Base-by-base conservation (phyloP, 2,797 vertebrate species). In the Chelidonichthys spinosus region DNA sequence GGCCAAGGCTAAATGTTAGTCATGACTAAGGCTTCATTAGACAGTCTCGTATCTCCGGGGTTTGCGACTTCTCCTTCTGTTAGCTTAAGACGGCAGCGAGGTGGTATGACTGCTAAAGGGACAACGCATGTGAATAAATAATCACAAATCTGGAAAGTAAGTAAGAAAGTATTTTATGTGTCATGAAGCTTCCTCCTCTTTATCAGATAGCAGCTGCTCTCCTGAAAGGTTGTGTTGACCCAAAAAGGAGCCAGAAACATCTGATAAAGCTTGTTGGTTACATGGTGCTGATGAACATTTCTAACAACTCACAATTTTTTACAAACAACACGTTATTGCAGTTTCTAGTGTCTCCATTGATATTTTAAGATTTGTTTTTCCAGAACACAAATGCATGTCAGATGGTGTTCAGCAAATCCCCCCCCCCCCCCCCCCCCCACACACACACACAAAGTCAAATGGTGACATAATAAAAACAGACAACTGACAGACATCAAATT, bases 381-480 rank as follows among this genome's bases (percentile, higher is more conserved):
- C 61, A 76, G 36, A 25, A 25, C 25, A 44, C 43, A 66, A 35
- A 70, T n/a, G 52, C n/a, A 32, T 3, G 44, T 4, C 50, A 49
- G 39, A 50, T 60, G 32, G n/a, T n/a, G n/a, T n/a, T n/a, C n/a
- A n/a, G n/a, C n/a, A n/a, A n/a, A n/a, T n/a, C n/a, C n/a, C n/a
- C n/a, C n/a, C n/a, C n/a, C n/a, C 32, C 9, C 17, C 54, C 7
- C 63, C 44, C 42, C 66, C 55, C 18, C 60, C 54, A 65, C 35
- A 47, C 50, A 42, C 49, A 33, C 62, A 54, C 32, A 8, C 15
- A 58, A 6, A 65, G 49, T 56, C 54, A 67, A 69, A 79, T 56
- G 69, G 61, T 54, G 56, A 83, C 77, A 79, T 86, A 90, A 93
- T 89, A 83, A 74, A 25, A 11, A 71, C 69, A 70, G 36, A 85